Percentiles rank a stretch among this genome's conserved stretches.
Conservation (phyloP, 2,113 vertebrate genomes). For the Oryctolagus cuniculus region DNA sequence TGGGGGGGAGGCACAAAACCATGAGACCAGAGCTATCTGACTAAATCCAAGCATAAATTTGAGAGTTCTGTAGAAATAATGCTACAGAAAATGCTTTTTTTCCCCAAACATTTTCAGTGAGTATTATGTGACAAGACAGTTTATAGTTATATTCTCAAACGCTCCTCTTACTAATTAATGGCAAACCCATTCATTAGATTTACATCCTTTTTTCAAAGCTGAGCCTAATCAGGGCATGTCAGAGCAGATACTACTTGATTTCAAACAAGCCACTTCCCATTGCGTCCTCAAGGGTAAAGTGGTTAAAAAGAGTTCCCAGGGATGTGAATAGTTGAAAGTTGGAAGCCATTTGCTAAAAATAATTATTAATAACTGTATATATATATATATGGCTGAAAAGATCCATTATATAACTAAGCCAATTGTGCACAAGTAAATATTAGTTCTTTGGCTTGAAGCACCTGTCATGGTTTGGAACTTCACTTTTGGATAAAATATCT, state of each 20-base stretch:
- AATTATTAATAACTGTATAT: not conserved
- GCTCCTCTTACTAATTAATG: slow-evolving; percentile 10
- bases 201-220: slow-evolving; percentile 35
- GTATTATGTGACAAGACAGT: not conserved
- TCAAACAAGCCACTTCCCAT: slow-evolving; percentile 37
- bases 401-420: not conserved
- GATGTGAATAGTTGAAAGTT: slow-evolving; percentile 29
- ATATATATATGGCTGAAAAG: not conserved
- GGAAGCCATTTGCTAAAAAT: slow-evolving; percentile 10
- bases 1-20: not conserved
- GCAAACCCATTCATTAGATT: slow-evolving; percentile 27
- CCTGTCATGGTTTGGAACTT: not conserved
- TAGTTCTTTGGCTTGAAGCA: slow-evolving; percentile 26
- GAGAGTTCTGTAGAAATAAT: not conserved
- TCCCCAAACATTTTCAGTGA: not conserved
- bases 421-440: not conserved
- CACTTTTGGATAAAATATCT: slow-evolving; percentile 22
- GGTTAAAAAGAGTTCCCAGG: not conserved
- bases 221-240: not conserved
- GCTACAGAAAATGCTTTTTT: not conserved
- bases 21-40: not conserved
- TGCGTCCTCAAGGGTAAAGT: slow-evolving; percentile 14
- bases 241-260: slow-evolving; percentile 7
- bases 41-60: slow-evolving; percentile 8
- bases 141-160: not conserved